phyloP scores from a whole-genome alignment of 2,113 vertebrate species.

The Cnemophilus loriae region DNA sequence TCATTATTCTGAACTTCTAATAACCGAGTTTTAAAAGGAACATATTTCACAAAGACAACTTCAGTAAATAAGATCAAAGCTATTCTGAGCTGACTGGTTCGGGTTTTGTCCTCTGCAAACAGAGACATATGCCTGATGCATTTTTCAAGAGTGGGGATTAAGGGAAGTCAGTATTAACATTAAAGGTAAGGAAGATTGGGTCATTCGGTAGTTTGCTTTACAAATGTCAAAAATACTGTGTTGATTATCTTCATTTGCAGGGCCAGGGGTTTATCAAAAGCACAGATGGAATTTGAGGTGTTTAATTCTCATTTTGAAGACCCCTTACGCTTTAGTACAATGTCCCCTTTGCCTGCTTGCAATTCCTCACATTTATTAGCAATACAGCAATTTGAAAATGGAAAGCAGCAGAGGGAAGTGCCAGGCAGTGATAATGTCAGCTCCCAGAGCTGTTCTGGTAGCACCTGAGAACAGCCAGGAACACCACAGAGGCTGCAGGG shows the following conservation, averaged over 20 bases:
- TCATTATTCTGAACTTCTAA: slow-evolving; percentile 53
- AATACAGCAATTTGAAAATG: not conserved
- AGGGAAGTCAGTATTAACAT: not conserved
- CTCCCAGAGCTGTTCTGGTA: not conserved
- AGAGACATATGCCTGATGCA: not conserved
- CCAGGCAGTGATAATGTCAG: not conserved
- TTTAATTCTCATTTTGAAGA: not conserved
- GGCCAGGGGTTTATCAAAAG: not conserved
- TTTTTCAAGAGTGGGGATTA: not conserved
- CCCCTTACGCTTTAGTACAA: not conserved
- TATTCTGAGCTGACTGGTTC: not conserved
- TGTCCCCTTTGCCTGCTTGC: not conserved
- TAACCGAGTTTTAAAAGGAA: slow-evolving; percentile 48
- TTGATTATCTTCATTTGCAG: not conserved
- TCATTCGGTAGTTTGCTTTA: not conserved
- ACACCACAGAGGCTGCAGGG: not conserved
- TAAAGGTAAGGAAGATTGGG: not conserved
- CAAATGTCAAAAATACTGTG: not conserved
- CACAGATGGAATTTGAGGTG: not conserved
- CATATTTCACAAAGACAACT: slow-evolving; percentile 39
- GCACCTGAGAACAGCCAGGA: not conserved
- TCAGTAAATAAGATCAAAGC: slow-evolving; percentile 50
- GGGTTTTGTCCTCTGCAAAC: slow-evolving; percentile 21
- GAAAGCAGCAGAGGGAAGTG: not conserved
- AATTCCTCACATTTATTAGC: not conserved